phyloP scores from a whole-genome alignment of 2,797 vertebrate species.

The Fistularia commersonii region DNA sequence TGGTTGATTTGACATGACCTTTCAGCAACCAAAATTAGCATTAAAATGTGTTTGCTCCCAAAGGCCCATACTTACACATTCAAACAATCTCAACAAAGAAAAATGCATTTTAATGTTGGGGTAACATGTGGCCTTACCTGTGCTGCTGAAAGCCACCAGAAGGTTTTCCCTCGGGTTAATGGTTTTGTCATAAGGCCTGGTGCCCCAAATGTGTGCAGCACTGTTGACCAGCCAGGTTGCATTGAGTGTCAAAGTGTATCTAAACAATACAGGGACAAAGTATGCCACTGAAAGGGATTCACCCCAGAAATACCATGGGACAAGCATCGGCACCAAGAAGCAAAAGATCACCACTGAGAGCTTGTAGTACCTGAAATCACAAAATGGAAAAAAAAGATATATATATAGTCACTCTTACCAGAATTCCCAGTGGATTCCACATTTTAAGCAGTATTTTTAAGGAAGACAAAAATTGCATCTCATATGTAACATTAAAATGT shows the following conservation, averaged over 20 bases:
- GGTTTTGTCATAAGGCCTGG: conserved; percentile 85
- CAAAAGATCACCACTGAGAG: conserved; percentile 84
- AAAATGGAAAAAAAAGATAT: neutral
- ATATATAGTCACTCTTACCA: no score
- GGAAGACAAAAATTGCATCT: no score
- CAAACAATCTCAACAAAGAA: no score
- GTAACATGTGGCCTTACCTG: conserved; percentile 72
- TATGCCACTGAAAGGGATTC: conserved; percentile 84
- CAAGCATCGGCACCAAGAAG: conserved; percentile 81
- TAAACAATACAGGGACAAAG: conserved; percentile 81
- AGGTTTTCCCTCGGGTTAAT: conserved; percentile 93
- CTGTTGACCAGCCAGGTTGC: conserved; percentile 96
- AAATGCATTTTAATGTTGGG: no score
- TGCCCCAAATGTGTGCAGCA: conserved; percentile 93
- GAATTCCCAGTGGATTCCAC: no score
- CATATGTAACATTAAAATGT: no score
- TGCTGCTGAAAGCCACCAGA: conserved; percentile 87
- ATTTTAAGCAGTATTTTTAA: no score
- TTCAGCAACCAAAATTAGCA: no score
- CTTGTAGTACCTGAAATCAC: conserved; percentile 83
- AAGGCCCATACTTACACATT: no score
- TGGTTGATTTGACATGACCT: no score
- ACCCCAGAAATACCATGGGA: conserved; percentile 91
- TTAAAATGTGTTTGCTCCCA: no score
- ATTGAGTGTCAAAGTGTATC: conserved; percentile 89